Evolutionary conservation across 2,113 vertebrate genomes (phyloP), one percentile per base, ranked within the genome.

Genomic region (Carassius carassius): DNA sequence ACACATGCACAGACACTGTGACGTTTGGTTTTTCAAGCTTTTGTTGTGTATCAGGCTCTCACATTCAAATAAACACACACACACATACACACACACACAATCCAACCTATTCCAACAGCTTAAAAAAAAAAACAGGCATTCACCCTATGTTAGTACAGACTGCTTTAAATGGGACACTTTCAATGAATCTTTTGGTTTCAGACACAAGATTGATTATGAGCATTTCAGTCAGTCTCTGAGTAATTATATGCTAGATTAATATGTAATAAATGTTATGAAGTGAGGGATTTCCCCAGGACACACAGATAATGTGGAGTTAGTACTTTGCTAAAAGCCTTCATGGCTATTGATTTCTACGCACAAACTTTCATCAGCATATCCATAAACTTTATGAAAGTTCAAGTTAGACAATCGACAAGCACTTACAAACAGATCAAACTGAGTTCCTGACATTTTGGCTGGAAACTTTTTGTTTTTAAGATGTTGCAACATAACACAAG

Each of bases 1-100:
- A 87, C 41, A 85, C 81, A 84, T 79, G 85, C 84, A 70, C 60
- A 85, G 65, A 85, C 75, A 78, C 5, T 76, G 17, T 9, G 7
- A 70, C 10, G 81, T 75, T 9, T 73, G 4, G 16, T 54, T 56
- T 56, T 19, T 56, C 17, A 56, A 56, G 47, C 23, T 76, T 76
- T 8, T 76, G 32, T 37, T 69, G 65, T 10, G 7, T 69, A 19
- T 69, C 65, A 19, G 32, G 16, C 23, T 63, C 25, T 65, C 12
- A 2, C 65, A 69, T 35, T 69, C 0, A 69, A 41, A 41, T 41
- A 41, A 41, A 41, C 37, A 6, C 37, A 37, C 37, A 41, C 37
- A 7, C 5, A 41, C 5, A 41, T 0, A 41, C 5, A 41, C 5
- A 41, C 5, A 41, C 5, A 6, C 37, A 41, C 37, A 6, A 6